A percentile compares a stretch with the other conserved stretches of the same genome.
Conservation (phyloP, 2,113 vertebrate genomes). For the Irena cyanogastra region DNA sequence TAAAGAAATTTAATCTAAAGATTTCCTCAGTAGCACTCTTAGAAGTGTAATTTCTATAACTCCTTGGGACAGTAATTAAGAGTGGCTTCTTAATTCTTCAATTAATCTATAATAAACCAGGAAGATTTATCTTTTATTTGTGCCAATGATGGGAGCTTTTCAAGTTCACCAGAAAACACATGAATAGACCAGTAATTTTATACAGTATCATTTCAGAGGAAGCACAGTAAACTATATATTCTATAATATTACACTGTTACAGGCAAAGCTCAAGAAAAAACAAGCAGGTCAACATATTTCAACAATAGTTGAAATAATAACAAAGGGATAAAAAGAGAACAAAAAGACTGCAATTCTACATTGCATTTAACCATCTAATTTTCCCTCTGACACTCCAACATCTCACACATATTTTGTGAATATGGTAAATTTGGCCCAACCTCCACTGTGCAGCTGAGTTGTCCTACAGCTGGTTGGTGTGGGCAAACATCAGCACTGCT, state of each 20-base stretch:
- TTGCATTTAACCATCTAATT: background rate
- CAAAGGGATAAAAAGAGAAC: background rate
- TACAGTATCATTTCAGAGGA: background rate
- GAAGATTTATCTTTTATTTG: background rate
- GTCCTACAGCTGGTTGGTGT: background rate
- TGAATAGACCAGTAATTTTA: background rate
- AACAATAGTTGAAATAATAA: background rate
- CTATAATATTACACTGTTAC: background rate
- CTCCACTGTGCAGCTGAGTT: background rate
- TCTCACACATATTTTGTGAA: background rate
- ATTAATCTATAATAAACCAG: background rate
- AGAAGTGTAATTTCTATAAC: background rate
- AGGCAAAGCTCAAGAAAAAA: background rate
- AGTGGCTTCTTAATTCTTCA: background rate
- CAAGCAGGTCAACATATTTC: background rate
- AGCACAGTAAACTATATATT: background rate
- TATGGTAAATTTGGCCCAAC: background rate
- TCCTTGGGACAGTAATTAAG: conserved; percentile 7
- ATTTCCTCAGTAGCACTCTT: background rate
- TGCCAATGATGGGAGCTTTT: background rate
- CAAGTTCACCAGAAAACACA: background rate
- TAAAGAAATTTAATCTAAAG: background rate
- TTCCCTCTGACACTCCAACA: background rate
- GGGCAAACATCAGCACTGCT: background rate
- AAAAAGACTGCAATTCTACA: background rate